Evolutionary conservation across 2,797 vertebrate species (phyloP).

Genomic region (Sebastiscus tertius): DNA sequence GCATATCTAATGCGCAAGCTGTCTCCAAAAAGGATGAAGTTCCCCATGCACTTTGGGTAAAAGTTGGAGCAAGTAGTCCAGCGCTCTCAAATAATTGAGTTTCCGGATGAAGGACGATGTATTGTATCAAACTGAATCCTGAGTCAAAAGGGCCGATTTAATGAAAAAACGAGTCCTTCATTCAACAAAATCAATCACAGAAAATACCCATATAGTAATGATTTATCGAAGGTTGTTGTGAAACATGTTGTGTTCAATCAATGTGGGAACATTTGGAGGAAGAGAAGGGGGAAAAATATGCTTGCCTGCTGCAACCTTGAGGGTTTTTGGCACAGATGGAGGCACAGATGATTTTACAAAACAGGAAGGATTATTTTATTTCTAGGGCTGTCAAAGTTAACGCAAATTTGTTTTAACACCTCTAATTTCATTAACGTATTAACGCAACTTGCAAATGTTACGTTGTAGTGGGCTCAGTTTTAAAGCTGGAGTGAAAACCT

Average conservation of each 20-base stretch:
- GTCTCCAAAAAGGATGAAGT: not conserved
- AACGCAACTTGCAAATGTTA: too few relatives aligned
- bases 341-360: constrained; percentile 2
- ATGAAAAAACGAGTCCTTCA: constrained; percentile 21
- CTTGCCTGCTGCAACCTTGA: constrained; percentile 18
- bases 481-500: too few relatives aligned
- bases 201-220: constrained; percentile 12
- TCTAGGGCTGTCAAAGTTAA: too few relatives aligned
- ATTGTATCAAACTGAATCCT: constrained; percentile 9
- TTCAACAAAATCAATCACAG: constrained; percentile 26
- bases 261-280: not conserved
- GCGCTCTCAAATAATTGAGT: not conserved
- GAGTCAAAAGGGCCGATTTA: not conserved
- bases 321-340: constrained; percentile 3
- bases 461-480: too few relatives aligned
- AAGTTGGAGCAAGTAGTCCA: not conserved
- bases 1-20: not conserved
- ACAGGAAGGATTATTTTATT: not conserved
- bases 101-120: constrained; percentile 28
- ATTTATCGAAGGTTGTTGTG: constrained; percentile 17
- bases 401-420: too few relatives aligned
- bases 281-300: not conserved
- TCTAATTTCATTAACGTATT: too few relatives aligned
- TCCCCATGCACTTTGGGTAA: not conserved
- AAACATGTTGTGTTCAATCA: constrained; percentile 19